Evolutionary conservation across 2,888 invertebrate species (phyloP).

Genomic region (Keiferia lycopersicella): DNA sequence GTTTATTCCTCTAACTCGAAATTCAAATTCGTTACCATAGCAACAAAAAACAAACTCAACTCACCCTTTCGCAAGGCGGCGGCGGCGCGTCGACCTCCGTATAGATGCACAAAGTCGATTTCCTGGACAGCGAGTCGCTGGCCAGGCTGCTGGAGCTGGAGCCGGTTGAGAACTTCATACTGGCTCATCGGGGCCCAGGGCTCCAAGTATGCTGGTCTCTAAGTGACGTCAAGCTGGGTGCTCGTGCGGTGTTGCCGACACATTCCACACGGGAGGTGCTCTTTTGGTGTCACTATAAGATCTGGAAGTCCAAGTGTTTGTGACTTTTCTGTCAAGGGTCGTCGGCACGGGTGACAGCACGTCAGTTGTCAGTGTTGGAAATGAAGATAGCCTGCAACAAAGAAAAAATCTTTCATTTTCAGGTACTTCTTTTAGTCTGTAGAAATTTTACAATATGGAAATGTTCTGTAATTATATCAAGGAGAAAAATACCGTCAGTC

Average conservation of each 20-base stretch:
- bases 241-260: conserved; percentile 67
- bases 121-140: conserved; percentile 83
- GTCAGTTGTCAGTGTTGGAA: conserved; percentile 31
- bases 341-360: conserved; percentile 33
- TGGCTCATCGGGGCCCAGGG: conserved; percentile 50
- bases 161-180: conserved; percentile 84
- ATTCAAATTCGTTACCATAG: background rate
- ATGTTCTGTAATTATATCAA: background rate
- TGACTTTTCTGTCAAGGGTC: conserved; percentile 11
- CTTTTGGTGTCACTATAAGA: background rate
- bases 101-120: conserved; percentile 85
- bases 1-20: background rate
- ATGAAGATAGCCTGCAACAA: conserved; percentile 24
- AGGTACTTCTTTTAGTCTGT: background rate
- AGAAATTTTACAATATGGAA: too few relatives aligned
- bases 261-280: conserved; percentile 66
- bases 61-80: conserved; percentile 79
- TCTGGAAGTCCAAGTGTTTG: background rate
- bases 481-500: background rate
- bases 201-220: conserved; percentile 36
- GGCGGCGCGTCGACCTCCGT: conserved; percentile 78
- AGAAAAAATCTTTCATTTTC: background rate
- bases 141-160: conserved; percentile 84
- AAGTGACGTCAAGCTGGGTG: conserved; percentile 73
- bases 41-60: conserved; percentile 35